Conservation (phyloP, 2,888 invertebrate species). For the Pelosia muscerda region DNA sequence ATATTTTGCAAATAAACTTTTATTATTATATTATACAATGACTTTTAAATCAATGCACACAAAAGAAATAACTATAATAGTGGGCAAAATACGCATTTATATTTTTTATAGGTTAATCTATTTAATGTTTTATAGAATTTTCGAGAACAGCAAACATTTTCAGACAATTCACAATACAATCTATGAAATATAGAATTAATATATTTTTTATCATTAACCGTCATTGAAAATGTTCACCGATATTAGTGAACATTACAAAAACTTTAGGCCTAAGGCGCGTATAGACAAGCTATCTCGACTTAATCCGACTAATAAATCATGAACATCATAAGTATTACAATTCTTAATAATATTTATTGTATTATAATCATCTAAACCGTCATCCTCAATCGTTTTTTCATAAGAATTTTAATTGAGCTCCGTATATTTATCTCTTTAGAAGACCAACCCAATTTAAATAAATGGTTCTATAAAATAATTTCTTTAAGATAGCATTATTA, state of each 20-base stretch:
- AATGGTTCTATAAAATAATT: neutral
- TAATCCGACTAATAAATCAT: conserved; percentile 4
- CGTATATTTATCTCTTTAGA: conserved; percentile 16
- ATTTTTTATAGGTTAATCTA: no score
- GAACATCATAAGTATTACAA: neutral
- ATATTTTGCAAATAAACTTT: no score
- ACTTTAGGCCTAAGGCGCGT: conserved; percentile 10
- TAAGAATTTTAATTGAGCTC: conserved; percentile 55
- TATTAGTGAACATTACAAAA: conserved; percentile 3
- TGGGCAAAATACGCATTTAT: neutral
- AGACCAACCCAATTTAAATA: conserved; percentile 10
- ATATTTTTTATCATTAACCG: neutral
- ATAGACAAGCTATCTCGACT: conserved; percentile 14
- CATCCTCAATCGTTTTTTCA: conserved; percentile 27
- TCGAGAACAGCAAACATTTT: neutral
- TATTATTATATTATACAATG: no score
- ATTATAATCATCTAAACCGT: conserved; percentile 8
- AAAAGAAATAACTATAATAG: neutral
- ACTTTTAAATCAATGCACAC: neutral
- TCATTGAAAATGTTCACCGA: neutral
- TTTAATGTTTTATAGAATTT: no score
- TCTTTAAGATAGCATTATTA: neutral
- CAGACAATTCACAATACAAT: neutral
- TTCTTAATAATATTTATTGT: neutral
- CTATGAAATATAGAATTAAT: neutral